Conservation (phyloP, 37 sponge, comb jelly and placozoan species). For the Halichondria panicea region DNA sequence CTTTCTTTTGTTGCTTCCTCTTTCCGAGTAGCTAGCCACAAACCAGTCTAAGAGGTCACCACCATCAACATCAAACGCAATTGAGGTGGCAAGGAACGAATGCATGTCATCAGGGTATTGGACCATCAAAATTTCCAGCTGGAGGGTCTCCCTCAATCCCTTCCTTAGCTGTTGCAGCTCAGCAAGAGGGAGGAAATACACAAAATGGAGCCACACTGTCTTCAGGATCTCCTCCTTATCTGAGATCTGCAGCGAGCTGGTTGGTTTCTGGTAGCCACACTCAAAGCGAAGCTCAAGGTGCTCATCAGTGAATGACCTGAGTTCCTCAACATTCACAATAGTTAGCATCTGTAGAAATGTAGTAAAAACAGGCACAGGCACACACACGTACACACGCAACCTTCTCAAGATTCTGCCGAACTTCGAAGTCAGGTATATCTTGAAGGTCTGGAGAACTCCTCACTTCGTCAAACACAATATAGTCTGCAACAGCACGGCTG, state of each 20-base stretch:
- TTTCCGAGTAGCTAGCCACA: slow-evolving; percentile 2
- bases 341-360: no score
- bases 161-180: slow-evolving; percentile 20
- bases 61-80: background rate
- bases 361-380: no score
- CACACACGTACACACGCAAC: no score
- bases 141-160: slow-evolving; percentile 32
- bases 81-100: slow-evolving; percentile 6
- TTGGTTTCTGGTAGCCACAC: slow-evolving; percentile 26
- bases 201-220: slow-evolving; percentile 29
- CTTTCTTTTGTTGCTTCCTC: slow-evolving; percentile 10
- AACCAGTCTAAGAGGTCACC: background rate
- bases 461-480: slow-evolving; percentile 12
- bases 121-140: background rate
- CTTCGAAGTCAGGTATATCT: slow-evolving; percentile 9
- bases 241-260: background rate
- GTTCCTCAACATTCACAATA: no score
- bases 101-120: background rate
- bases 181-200: slow-evolving; percentile 21
- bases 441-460: background rate
- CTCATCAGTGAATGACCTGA: no score
- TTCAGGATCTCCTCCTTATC: slow-evolving; percentile 8
- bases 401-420: no score
- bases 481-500: slow-evolving; percentile 28
- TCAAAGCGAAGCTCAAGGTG: slow-evolving; percentile 9